phyloP scores from a whole-genome alignment of 2,797 vertebrate genomes.

The Rousettus madagascariensis region DNA sequence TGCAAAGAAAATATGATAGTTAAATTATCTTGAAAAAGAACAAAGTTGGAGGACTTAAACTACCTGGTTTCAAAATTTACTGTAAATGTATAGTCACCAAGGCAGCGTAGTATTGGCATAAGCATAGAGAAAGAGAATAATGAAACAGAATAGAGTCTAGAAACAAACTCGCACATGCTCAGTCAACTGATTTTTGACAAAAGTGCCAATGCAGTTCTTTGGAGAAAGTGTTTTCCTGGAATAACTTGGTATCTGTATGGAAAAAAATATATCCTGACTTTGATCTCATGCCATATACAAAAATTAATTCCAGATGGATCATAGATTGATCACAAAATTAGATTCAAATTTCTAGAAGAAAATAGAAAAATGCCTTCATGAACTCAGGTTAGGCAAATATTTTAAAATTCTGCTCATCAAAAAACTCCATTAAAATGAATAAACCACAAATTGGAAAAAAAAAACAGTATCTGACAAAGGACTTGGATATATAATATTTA shows the following conservation, averaged over 20 bases:
- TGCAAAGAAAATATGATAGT: not conserved
- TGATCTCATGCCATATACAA: not conserved
- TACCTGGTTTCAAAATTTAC: not conserved
- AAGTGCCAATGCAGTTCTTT: not conserved
- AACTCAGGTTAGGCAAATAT: not conserved
- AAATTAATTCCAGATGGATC: not conserved
- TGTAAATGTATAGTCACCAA: not conserved
- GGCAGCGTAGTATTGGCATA: not conserved
- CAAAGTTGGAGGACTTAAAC: not conserved
- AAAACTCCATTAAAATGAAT: conserved; percentile 18
- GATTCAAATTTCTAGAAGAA: not conserved
- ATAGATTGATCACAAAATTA: not conserved
- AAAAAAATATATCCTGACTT: not conserved
- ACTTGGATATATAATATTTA: not conserved
- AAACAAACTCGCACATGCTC: not conserved
- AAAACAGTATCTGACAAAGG: not conserved
- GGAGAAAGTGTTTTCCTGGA: not conserved
- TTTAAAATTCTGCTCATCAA: not conserved
- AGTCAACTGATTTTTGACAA: not conserved
- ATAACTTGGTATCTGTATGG: not conserved
- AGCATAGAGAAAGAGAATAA: not conserved
- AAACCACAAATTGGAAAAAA: not conserved
- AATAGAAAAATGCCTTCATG: not conserved
- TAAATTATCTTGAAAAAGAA: not conserved
- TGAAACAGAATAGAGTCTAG: not conserved